Evolutionary conservation across 2,113 vertebrate genomes (phyloP).

Genomic region (Zingel zingel): DNA sequence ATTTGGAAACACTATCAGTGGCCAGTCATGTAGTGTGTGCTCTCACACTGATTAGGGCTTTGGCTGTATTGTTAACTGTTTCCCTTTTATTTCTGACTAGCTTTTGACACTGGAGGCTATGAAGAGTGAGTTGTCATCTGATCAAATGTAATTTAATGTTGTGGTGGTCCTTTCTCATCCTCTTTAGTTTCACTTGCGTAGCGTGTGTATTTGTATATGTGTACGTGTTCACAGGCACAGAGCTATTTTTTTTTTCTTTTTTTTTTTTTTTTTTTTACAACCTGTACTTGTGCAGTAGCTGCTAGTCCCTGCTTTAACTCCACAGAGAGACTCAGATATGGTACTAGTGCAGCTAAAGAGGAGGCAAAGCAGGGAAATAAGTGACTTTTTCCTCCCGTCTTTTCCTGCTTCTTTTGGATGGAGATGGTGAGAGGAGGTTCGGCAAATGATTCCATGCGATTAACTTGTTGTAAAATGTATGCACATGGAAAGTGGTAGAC

Average conservation of each 20-base stretch:
- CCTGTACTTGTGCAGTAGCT: constrained; percentile 19
- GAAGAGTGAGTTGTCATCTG: constrained; percentile 43
- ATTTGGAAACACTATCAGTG: constrained; percentile 40
- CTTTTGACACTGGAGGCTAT: constrained; percentile 23
- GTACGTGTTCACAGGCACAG: constrained; percentile 24
- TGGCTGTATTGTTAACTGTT: constrained; percentile 15
- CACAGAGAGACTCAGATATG: neutral
- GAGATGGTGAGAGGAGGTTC: constrained; percentile 18
- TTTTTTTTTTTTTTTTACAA: neutral
- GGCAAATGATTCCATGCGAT: constrained; percentile 11
- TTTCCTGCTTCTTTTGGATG: neutral
- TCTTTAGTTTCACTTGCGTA: constrained; percentile 1
- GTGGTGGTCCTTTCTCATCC: constrained; percentile 5
- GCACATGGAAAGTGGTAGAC: constrained; percentile 28
- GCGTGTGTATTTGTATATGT: neutral
- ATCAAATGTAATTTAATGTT: constrained; percentile 53
- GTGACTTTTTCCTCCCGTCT: neutral
- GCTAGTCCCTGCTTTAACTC: constrained; percentile 10
- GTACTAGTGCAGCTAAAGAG: neutral
- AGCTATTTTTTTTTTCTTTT: neutral
- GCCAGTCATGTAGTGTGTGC: constrained; percentile 12
- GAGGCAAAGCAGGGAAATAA: neutral
- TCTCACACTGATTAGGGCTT: constrained; percentile 40
- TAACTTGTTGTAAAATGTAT: constrained; percentile 31
- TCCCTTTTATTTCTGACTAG: constrained; percentile 38